phyloP scores from a whole-genome alignment of 2,888 invertebrate species.

The Lysandra coridon region DNA sequence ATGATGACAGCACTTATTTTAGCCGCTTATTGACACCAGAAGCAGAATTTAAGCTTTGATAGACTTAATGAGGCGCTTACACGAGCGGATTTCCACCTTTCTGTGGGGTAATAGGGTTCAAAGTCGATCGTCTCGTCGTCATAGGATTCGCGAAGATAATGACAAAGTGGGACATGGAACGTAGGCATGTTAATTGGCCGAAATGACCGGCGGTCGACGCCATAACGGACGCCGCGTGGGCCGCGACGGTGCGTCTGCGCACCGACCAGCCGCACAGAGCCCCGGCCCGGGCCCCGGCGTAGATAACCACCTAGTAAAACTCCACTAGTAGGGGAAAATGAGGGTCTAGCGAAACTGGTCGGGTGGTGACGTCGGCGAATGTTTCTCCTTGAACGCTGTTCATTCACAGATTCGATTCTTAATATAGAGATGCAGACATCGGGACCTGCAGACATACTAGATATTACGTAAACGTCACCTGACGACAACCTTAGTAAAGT shows the following conservation, averaged over 20 bases:
- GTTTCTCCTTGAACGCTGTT: slow-evolving; percentile 58
- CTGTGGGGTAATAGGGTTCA: not conserved
- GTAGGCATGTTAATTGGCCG: slow-evolving; percentile 77
- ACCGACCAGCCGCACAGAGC: slow-evolving; percentile 51
- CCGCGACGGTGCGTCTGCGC: slow-evolving; percentile 67
- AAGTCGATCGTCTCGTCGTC: slow-evolving; percentile 32
- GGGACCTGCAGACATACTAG: not conserved
- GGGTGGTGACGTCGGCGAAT: slow-evolving; percentile 56
- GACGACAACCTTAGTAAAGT: not conserved
- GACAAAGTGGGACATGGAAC: slow-evolving; percentile 70
- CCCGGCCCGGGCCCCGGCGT: not conserved
- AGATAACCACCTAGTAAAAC: slow-evolving; percentile 13
- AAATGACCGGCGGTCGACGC: slow-evolving; percentile 69
- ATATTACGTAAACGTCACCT: slow-evolving; percentile 3
- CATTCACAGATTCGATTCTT: slow-evolving; percentile 69
- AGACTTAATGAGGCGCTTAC: not conserved
- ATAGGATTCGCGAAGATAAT: slow-evolving; percentile 64
- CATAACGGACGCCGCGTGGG: slow-evolving; percentile 73
- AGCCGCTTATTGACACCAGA: slow-evolving; percentile 9
- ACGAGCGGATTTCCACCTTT: slow-evolving; percentile 34
- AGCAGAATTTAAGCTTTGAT: not conserved
- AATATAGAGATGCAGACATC: slow-evolving; percentile 28
- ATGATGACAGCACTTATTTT: slow-evolving; percentile 17
- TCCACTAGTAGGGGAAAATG: slow-evolving; percentile 42
- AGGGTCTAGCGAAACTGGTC: slow-evolving; percentile 51